Conservation (phyloP, 2,113 vertebrate genomes). For the Motacilla alba region DNA sequence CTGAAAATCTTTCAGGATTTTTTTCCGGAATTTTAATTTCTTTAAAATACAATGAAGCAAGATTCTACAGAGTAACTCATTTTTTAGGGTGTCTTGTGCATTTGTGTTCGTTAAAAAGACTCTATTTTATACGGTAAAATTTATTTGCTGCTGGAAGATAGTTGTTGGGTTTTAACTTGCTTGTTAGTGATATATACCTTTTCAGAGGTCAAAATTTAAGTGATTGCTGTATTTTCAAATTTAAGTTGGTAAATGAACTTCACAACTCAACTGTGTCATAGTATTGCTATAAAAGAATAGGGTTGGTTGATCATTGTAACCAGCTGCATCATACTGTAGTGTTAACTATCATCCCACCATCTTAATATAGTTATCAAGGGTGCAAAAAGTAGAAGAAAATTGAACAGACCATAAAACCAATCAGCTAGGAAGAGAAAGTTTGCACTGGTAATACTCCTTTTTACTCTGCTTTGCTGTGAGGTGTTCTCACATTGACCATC, state of each 20-base stretch:
- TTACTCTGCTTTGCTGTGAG: background rate
- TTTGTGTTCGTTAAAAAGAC: background rate
- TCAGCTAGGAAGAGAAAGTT: background rate
- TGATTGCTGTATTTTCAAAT: background rate
- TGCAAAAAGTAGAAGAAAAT: background rate
- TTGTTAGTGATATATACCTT: background rate
- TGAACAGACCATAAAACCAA: background rate
- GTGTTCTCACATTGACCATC: background rate
- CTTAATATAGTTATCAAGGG: background rate
- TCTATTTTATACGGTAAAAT: background rate
- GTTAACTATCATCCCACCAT: background rate
- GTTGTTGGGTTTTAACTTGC: background rate
- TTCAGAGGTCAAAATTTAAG: background rate
- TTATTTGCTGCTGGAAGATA: background rate
- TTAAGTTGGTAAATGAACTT: background rate
- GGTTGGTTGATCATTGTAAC: background rate
- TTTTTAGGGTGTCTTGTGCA: background rate
- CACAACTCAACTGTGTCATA: background rate
- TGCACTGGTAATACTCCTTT: background rate
- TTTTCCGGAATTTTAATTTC: background rate
- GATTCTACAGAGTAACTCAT: background rate
- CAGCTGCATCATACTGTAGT: background rate
- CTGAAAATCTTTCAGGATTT: background rate
- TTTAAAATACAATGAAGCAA: background rate
- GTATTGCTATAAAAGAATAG: background rate